Percentiles rank a stretch among this genome's conserved stretches.
Conservation (phyloP, 2,113 vertebrate genomes). For the Agelaius phoeniceus region DNA sequence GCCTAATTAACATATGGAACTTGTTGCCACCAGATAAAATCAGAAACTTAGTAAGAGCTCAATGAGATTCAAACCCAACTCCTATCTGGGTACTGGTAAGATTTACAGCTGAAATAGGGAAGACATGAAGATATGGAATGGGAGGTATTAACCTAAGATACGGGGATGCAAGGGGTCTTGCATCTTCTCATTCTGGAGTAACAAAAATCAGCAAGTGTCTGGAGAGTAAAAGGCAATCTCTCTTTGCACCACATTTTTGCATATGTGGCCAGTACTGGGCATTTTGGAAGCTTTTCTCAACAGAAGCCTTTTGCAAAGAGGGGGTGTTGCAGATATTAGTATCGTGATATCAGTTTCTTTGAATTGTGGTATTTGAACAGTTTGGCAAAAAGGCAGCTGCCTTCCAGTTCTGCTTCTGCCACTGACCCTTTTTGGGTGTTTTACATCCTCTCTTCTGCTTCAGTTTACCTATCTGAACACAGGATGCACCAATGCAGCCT, state of each 20-base stretch:
- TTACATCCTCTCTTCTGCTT: neutral
- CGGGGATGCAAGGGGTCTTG: neutral
- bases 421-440: neutral
- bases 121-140: neutral
- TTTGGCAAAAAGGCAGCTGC: neutral
- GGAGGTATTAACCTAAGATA: neutral
- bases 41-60: neutral
- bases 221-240: neutral
- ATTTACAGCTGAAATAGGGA: neutral
- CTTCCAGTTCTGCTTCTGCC: neutral
- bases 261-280: accelerated
- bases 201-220: neutral
- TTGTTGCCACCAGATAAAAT: neutral
- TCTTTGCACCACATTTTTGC: neutral
- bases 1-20: constrained; percentile 5
- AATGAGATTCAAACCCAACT: neutral
- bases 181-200: neutral
- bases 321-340: neutral
- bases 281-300: neutral
- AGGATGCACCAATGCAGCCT: neutral
- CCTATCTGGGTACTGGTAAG: neutral
- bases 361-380: neutral
- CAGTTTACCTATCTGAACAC: neutral
- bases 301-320: neutral
- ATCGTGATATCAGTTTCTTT: accelerated